Base-by-base conservation (phyloP, 2,888 invertebrate genomes). In the Nowickia ferox region DNA sequence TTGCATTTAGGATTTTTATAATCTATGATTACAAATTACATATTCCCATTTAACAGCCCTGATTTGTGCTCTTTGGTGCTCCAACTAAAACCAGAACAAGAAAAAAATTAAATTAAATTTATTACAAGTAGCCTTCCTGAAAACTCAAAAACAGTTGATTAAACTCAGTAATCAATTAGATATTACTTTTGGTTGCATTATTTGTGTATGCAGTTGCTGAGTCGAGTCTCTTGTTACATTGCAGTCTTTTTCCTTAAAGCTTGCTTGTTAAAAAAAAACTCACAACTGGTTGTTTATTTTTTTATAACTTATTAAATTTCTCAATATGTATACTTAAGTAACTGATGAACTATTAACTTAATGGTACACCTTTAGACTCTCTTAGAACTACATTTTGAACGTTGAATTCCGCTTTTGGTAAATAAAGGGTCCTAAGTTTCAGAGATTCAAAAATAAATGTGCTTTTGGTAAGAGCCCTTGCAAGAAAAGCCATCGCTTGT, bases 171-270 rank as follows among this genome's bases (percentile, higher is more conserved):
- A 51, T 61, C 48, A 40, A 59, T 40, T 40, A 51, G 38, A 48
- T 48, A 2, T 19, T 19, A 13, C 40, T 74, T 40, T 51, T 9
- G 19, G 4, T 51, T 22, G 30, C 15, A 40, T 40, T 38, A 5
- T 1, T 38, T 30, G 10, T 68, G 10, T 1, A 11, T 46, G 19
- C n/a, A 9, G 6, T 63, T 44, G 13, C 9, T 22, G 48, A 15
- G n/a, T 63, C 22, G 11, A 80, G 71, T 65, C 55, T 72, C 48
- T 80, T 72, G 75, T 75, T 68, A 9, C n/a, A 8, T 53, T 59
- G 42, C 9, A 51, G 42, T n/a, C 17, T 44, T 74, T 59, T 81
- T 53, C 75, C 40, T 53, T 55, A 38, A 55, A 51, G 48, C 44
- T 81, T 76, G 11, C 46, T 22, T 69, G 59, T 59, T n/a, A n/a